A percentile compares a stretch with the other conserved stretches of the same genome.
Conservation (phyloP, 2,797 vertebrate species). For the Pitangus sulphuratus region DNA sequence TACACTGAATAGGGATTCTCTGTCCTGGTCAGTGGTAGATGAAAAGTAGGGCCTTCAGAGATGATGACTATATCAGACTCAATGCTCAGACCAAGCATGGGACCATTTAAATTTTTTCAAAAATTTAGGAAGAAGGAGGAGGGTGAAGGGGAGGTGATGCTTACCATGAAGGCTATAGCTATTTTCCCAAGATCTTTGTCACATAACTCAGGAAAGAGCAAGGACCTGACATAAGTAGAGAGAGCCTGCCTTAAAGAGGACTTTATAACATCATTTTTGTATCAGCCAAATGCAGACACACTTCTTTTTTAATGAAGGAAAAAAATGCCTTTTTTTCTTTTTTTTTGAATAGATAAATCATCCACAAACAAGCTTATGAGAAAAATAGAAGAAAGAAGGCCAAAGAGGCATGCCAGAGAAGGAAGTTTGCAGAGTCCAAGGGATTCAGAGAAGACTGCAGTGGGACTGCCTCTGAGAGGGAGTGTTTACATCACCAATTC, state of each 20-base stretch:
- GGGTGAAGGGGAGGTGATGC: background rate
- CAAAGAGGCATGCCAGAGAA: conserved; percentile 38
- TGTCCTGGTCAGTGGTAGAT: background rate
- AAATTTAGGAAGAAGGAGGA: background rate
- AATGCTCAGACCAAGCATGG: background rate
- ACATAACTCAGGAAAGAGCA: background rate
- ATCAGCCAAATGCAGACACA: background rate
- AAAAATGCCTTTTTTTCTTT: background rate
- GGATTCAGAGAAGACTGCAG: conserved; percentile 11
- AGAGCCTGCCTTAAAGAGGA: background rate
- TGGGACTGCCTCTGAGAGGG: conserved; percentile 12
- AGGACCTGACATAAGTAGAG: background rate
- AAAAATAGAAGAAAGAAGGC: conserved; percentile 28
- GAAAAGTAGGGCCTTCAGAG: background rate
- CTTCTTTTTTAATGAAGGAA: background rate
- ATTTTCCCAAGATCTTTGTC: background rate
- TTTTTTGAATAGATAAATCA: background rate
- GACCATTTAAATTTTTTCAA: background rate
- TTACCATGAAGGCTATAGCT: background rate
- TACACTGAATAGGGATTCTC: background rate
- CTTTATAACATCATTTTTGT: background rate
- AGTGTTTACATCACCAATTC: background rate
- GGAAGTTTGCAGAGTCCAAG: background rate
- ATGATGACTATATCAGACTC: background rate
- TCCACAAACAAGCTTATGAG: conserved; percentile 30